These are phyloP conservation scores for Trichosurus vulpecula DNA, from an alignment of 2,797 vertebrate genomes.

Conservation along the genomic window DNA sequence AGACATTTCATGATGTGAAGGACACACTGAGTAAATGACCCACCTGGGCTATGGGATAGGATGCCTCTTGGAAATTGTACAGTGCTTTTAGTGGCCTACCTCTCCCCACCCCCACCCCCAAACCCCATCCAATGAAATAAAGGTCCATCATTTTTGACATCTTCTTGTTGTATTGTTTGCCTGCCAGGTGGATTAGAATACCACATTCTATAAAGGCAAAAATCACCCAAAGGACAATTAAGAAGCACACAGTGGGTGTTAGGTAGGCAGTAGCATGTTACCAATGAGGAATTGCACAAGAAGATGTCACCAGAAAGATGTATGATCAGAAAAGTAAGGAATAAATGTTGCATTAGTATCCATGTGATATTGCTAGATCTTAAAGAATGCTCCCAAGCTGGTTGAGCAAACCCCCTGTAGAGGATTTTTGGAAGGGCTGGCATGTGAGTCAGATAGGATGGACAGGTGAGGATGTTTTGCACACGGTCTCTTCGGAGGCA, in stretches of 20 bases:
- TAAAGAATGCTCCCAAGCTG: background rate
- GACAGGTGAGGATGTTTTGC: background rate
- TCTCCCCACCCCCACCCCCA: background rate
- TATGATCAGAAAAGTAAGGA: background rate
- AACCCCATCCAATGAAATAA: background rate
- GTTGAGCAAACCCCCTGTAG: background rate
- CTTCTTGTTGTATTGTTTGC: background rate
- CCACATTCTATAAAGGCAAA: background rate
- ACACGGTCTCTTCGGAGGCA: background rate
- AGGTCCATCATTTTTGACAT: background rate
- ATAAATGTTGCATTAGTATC: background rate
- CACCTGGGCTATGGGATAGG: background rate
- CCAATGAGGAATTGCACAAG: background rate
- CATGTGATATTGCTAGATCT: background rate
- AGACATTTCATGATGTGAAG: background rate
- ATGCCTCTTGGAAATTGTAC: background rate
- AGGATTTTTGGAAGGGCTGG: background rate
- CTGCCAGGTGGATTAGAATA: background rate
- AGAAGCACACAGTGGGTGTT: background rate
- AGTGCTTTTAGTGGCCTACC: background rate
- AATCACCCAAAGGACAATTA: background rate
- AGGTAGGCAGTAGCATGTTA: background rate
- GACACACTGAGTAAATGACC: background rate
- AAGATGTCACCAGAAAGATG: background rate
- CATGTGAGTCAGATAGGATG: background rate